Base-by-base conservation (phyloP, 2,113 vertebrate genomes). In the Zosterops pallidus region DNA sequence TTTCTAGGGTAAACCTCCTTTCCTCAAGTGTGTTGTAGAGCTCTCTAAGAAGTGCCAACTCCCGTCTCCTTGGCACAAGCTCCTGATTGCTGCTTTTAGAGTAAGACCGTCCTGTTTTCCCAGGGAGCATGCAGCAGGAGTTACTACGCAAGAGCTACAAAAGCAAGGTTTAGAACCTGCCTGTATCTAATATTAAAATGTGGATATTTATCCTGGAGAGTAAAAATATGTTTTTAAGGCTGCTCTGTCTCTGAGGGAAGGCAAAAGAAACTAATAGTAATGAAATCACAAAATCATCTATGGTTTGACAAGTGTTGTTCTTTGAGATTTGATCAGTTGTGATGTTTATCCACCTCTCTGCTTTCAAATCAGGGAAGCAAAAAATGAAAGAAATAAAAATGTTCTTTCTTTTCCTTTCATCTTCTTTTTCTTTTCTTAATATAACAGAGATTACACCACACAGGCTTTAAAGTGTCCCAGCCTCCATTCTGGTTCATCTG, bases 281-380 rank as follows among this genome's bases (percentile, higher is more conserved):
- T 89, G 81, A 96, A 83, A 74, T 96, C n/a, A 50, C 37, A 71
- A 29, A 92, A 94, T 92, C 82, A 39, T 87, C 95, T 94, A 97
- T 96, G 74, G 86, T 91, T 97, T 97, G 96, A 97, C 90, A 96
- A 79, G 33, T 77, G 37, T 56, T 12, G 2, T 42, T 95, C n/a
- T 93, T 96, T 89, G 89, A 97, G 67, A 89, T 97, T 56, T 85
- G 95, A 96, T 97, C 96, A 92, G 78, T 82, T 85, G 80, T 79
- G 94, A 83, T 96, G 84, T 97, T 97, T 96, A 92, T 92, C 39
- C 83, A 94, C 31, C 69, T 91, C 59, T 89, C 52, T 62, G 52
- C 88, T 96, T 95, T 84, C 83, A 96, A 92, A 96, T 86, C 69
- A 81, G 46, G 55, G n/a, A 69, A 31, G 3, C 0, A 50, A 89